Evolutionary conservation across 2,113 vertebrate genomes (phyloP).

Genomic region (Ceyx melanurus): DNA sequence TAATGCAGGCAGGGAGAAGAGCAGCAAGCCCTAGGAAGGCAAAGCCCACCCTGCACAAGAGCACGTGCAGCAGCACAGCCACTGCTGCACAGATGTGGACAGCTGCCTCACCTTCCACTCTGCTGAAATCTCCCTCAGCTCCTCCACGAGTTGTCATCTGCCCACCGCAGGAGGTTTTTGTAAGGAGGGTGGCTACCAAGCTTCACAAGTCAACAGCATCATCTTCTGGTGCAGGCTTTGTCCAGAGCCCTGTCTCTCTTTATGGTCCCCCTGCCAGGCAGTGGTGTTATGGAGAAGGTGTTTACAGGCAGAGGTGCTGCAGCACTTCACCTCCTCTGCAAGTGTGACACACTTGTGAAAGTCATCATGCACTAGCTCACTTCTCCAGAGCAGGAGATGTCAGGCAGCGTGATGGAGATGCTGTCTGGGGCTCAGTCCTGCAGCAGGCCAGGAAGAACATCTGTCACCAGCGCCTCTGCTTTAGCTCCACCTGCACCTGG

Average conservation of each 20-base stretch:
- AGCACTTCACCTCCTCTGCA: conserved; percentile 23
- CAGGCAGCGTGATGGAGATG: conserved; percentile 43
- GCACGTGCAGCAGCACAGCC: background rate
- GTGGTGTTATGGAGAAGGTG: background rate
- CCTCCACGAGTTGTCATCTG: background rate
- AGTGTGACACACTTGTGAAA: background rate
- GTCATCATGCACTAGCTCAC: background rate
- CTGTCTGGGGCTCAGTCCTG: background rate
- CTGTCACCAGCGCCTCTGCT: conserved; percentile 57
- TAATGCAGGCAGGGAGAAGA: background rate
- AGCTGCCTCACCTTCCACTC: background rate
- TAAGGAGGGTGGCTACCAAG: background rate
- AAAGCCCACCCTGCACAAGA: background rate
- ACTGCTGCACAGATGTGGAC: background rate
- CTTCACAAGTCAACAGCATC: background rate
- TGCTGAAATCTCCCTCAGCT: background rate
- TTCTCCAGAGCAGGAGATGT: conserved; percentile 40
- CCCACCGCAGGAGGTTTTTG: background rate
- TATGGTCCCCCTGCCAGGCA: background rate
- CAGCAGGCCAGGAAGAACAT: conserved; percentile 55
- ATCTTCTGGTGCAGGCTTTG: background rate
- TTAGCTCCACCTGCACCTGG: conserved; percentile 44
- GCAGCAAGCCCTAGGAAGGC: background rate
- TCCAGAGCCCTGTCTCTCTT: conserved; percentile 4
- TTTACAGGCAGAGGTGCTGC: conserved; percentile 56